Base-by-base conservation (phyloP, 2,113 vertebrate genomes). In the Lasiurus cinereus region DNA sequence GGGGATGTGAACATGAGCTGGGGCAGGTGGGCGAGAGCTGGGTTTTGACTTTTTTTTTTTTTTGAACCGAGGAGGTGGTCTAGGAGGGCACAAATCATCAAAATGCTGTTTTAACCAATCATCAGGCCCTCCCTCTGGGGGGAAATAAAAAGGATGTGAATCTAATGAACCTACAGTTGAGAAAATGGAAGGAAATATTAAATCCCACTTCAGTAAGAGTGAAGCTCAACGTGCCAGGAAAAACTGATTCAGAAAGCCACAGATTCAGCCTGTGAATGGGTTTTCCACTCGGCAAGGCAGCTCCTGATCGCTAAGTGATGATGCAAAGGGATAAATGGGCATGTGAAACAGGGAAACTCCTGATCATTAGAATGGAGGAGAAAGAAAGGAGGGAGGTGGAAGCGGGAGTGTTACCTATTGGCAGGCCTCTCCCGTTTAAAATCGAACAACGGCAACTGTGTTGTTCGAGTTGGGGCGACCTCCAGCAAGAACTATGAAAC, bases 291-390 rank as follows among this genome's bases (percentile, higher is more conserved):
- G 80, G 94, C 76, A 80, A 92, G 76, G 31, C 19, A 78, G 76
- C 4, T 6, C 62, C 56, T 78, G 88, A 2, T 52, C 46, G 13
- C 94, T 24, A 33, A 89, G 69, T 24, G 64, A 92, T 67, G 46
- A 80, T 8, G 67, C 76, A 66, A 59, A 93, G 3, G 70, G 90
- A 78, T 73, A 90, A 94, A 90, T 62, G 83, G 87, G 74, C 76
- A 18, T 48, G 33, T 22, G 1, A 14, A 19, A 56, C 84, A 48
- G 73, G 90, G 88, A 93, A 90, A 96, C 95, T 93, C 0, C 31
- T 70, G 94, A 78, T 83, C 73, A 90, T 93, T 64, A 89, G 92
- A 76, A 92, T 86, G 96, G 88, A 90, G 93, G 97, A 64, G 92
- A 90, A 94, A 80, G 85, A 79, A 83, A 86, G 64, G 50, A 27